Evolutionary conservation across 2,888 invertebrate genomes (phyloP), one percentile per base, ranked within the genome.

Genomic region (Pteria penguin): DNA sequence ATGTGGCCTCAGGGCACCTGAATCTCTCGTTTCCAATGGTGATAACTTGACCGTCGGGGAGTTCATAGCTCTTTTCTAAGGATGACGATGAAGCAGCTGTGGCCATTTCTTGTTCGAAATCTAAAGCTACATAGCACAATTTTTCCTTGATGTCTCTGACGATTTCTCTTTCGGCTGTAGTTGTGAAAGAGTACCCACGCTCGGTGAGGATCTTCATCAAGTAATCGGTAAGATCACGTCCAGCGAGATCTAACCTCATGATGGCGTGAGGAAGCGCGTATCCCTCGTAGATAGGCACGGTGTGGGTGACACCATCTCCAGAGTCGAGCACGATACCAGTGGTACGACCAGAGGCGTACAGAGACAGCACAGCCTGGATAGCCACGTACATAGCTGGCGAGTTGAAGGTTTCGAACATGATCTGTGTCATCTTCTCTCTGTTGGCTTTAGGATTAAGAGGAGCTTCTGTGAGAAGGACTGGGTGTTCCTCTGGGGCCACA

Each of bases 401-500:
- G 57, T 75, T 75, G 63, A 75, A 75, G 36, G 74, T 75, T 55
- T 75, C 74, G 24, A 75, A 75, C 74, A 75, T 75, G 63, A 75
- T 75, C 96, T 96, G 92, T 14, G 79, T 79, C 79, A 79, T 79
- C 95, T 97, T 97, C 74, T 78, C 77, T 65, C 77, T 78, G 74
- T 96, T 96, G 89, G 96, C 96, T 92, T 96, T 96, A 84, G 96
- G 96, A 93, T 96, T 96, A 88, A 96, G 94, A 82, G 96, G 96
- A 66, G 96, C 96, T 93, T 96, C 77, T 29, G 77, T 78, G n/a
- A 73, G 67, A 87, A 97, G 95, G 88, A 97, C 96, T 75, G 97
- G 97, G 93, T 97, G 97, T 93, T 97, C 97, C 93, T 97, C 97
- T 81, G 97, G 97, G 69, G 97, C 97, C 68, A 97, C 97, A 93